A percentile compares a stretch with the other conserved stretches of the same genome.
Evolutionary conservation across 64 coral and sea anemone genomes (phyloP).

Genomic region (Montipora foliosa): DNA sequence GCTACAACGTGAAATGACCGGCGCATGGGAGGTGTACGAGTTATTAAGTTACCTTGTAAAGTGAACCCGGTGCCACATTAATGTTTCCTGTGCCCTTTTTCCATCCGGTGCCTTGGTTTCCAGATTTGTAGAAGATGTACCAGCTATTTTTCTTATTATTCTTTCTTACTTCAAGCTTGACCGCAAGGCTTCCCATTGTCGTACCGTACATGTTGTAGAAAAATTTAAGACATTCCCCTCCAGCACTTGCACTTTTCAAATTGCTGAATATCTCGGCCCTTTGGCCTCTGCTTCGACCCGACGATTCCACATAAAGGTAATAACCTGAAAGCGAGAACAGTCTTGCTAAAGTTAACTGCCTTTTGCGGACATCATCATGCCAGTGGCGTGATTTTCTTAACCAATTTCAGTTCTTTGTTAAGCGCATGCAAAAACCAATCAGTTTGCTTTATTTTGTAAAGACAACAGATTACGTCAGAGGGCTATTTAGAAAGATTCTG

Average conservation of each 20-base stretch:
- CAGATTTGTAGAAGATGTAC: slow-evolving; percentile 65
- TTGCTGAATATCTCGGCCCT: slow-evolving; percentile 44
- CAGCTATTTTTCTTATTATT: slow-evolving; percentile 12
- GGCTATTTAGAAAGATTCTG: too few relatives aligned
- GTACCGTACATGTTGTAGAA: slow-evolving; percentile 83
- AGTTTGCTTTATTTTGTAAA: too few relatives aligned
- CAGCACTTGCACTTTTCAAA: slow-evolving; percentile 3
- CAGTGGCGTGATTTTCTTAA: too few relatives aligned
- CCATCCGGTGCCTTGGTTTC: slow-evolving; percentile 68
- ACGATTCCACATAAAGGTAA: slow-evolving; percentile 86
- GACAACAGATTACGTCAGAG: too few relatives aligned
- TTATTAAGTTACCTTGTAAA: slow-evolving; percentile 1
- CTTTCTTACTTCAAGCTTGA: slow-evolving; percentile 5
- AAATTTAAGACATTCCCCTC: slow-evolving; percentile 81
- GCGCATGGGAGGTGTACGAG: too few relatives aligned
- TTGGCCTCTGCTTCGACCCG: not conserved
- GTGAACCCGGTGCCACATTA: slow-evolving; percentile 1
- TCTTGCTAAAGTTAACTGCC: too few relatives aligned
- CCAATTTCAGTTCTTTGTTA: too few relatives aligned
- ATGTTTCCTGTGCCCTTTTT: slow-evolving; percentile 57
- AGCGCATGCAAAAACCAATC: too few relatives aligned
- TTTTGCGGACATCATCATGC: too few relatives aligned
- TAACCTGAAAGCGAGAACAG: slow-evolving; percentile 28
- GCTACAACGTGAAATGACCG: too few relatives aligned
- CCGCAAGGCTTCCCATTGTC: slow-evolving; percentile 44